Evolutionary conservation across 2,113 vertebrate genomes (phyloP).

Genomic region (Galeopterus variegatus): DNA sequence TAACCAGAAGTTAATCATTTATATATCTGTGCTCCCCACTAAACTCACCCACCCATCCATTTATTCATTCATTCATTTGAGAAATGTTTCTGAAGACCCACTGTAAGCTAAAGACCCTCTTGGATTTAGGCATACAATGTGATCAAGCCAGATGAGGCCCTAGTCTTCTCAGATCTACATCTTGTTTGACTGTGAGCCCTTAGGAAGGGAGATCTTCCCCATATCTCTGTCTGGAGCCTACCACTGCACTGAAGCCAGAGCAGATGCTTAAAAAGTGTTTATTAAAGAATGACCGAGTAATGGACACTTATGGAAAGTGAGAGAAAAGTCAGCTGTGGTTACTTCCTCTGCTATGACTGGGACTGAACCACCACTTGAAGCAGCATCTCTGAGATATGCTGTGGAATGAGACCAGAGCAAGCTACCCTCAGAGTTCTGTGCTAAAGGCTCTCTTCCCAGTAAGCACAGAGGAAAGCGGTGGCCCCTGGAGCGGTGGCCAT

Average conservation of each 20-base stretch:
- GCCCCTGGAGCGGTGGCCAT: neutral
- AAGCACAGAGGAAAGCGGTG: neutral
- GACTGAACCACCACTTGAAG: neutral
- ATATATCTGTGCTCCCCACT: neutral
- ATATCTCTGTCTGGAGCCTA: neutral
- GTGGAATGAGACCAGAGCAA: neutral
- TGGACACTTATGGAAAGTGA: neutral
- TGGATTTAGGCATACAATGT: neutral
- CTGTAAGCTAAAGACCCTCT: neutral
- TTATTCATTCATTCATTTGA: neutral
- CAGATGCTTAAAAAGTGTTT: neutral
- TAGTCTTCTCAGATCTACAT: neutral
- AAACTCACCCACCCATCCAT: neutral
- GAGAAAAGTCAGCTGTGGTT: neutral
- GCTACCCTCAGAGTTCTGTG: neutral
- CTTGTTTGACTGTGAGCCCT: neutral
- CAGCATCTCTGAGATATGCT: neutral
- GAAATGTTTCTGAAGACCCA: neutral
- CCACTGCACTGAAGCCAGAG: neutral
- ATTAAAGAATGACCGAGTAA: slow-evolving; percentile 11
- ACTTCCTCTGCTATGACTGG: neutral
- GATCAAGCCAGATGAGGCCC: neutral
- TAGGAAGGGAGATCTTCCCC: neutral
- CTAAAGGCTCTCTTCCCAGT: neutral
- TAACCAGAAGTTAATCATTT: neutral